Evolutionary conservation across 2,797 vertebrate genomes (phyloP).

Genomic region (Simalia tracyae): DNA sequence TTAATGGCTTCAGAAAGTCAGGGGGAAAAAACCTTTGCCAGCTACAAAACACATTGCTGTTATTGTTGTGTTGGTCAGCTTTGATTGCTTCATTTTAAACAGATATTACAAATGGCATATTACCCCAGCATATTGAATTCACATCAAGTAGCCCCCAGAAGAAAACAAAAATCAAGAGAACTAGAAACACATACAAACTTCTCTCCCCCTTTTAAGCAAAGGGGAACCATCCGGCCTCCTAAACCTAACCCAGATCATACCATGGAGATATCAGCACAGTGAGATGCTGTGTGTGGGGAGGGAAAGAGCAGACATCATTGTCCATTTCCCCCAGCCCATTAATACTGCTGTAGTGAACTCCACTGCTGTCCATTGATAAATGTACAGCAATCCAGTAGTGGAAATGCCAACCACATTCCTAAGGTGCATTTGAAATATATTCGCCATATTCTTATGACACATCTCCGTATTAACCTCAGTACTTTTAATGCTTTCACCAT

Average conservation of each 20-base stretch:
- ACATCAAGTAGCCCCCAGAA: neutral
- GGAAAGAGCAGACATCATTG: conserved; percentile 17
- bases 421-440: conserved; percentile 3
- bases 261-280: conserved; percentile 51
- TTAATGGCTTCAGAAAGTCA: neutral
- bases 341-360: neutral
- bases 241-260: conserved; percentile 41
- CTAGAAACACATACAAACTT: neutral
- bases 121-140: neutral
- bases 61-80: neutral
- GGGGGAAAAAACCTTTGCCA: neutral
- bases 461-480: conserved; percentile 8
- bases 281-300: neutral
- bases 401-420: conserved; percentile 6
- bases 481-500: neutral
- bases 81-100: neutral
- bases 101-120: neutral
- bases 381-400: conserved; percentile 15
- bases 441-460: neutral
- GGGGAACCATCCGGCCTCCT: conserved; percentile 26
- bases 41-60: neutral
- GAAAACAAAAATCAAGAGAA: neutral
- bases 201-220: conserved; percentile 1
- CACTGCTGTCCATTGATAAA: conserved; percentile 14
- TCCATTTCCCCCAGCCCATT: conserved; percentile 36